Percentiles rank a stretch among this genome's conserved stretches.
Conservation (phyloP, 1,140 invertebrate species). For the Megalonaias nervosa region DNA sequence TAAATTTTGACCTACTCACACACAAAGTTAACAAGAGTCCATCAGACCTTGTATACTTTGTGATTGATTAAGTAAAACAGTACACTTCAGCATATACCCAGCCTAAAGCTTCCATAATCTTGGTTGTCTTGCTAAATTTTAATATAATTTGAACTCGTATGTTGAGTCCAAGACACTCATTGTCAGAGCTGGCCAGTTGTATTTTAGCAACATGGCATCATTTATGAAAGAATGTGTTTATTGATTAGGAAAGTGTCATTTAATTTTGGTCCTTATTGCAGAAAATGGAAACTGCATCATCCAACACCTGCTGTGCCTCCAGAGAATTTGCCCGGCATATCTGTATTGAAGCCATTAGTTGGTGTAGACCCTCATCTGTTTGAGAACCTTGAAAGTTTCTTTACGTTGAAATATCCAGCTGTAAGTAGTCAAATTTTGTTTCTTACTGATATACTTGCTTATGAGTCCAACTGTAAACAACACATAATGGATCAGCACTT, state of each 20-base stretch:
- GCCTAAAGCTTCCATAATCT: too few relatives aligned
- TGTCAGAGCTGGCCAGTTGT: too few relatives aligned
- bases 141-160: too few relatives aligned
- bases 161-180: too few relatives aligned
- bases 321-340: slow-evolving; percentile 88
- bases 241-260: not conserved
- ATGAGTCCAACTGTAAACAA: not conserved
- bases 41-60: too few relatives aligned
- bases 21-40: too few relatives aligned
- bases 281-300: slow-evolving; percentile 73
- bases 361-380: slow-evolving; percentile 95
- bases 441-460: not conserved
- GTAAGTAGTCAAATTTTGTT: slow-evolving; percentile 24
- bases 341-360: slow-evolving; percentile 95
- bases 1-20: too few relatives aligned
- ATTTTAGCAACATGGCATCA: too few relatives aligned
- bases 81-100: too few relatives aligned
- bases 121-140: too few relatives aligned
- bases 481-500: too few relatives aligned
- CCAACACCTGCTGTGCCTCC: slow-evolving; percentile 72
- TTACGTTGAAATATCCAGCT: slow-evolving; percentile 46
- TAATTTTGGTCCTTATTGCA: slow-evolving; percentile 62
- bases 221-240: not conserved
- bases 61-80: too few relatives aligned
- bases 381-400: slow-evolving; percentile 92